Conservation (phyloP, 2,113 vertebrate species). For the Xiphophorus maculatus region DNA sequence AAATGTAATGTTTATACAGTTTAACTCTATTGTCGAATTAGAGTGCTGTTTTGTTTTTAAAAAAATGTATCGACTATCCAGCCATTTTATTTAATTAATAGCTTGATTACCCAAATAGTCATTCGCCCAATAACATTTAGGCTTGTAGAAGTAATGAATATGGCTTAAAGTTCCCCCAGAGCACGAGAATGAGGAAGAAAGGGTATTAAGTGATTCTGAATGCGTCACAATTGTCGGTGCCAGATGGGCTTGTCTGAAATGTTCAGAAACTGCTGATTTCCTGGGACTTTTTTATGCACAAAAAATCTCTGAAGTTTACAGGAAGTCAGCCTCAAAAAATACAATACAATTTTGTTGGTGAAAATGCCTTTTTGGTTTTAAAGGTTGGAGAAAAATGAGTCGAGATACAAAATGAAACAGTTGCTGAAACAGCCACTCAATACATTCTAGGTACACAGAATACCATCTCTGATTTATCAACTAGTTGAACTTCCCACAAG, state of each 20-base stretch:
- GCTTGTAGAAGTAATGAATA: no score
- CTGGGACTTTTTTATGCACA: background rate
- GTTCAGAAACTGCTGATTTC: background rate
- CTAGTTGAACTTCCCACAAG: background rate
- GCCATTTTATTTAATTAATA: background rate
- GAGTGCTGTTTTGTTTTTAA: background rate
- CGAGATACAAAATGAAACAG: background rate
- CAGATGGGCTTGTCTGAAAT: background rate
- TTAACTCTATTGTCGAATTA: background rate
- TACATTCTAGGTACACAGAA: background rate
- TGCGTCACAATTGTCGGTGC: background rate
- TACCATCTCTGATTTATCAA: background rate
- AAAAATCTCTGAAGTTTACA: background rate
- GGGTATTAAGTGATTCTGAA: background rate
- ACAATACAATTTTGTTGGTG: background rate
- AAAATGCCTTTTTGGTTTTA: background rate
- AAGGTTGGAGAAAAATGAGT: background rate
- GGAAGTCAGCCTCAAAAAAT: background rate
- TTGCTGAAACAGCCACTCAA: background rate
- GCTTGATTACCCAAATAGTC: background rate
- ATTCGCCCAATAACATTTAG: background rate
- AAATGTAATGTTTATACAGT: constrained; percentile 8
- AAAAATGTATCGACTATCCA: background rate
- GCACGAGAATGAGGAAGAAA: background rate
- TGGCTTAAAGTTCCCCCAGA: background rate